Conservation (phyloP, 2,797 vertebrate genomes). For the Delichon dasypus region DNA sequence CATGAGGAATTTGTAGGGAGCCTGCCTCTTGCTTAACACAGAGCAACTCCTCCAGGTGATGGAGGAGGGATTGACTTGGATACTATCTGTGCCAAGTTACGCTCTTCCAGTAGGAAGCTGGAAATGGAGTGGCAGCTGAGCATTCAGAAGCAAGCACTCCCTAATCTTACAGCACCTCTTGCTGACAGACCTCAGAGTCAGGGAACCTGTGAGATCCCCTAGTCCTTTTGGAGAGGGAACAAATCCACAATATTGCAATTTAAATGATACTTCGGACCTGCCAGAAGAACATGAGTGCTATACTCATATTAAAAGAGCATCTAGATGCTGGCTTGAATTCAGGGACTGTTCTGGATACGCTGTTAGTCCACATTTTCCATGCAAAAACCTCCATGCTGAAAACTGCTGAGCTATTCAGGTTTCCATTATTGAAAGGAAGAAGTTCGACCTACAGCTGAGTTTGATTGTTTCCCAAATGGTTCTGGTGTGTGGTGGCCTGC, state of each 20-base stretch:
- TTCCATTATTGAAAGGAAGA: constrained; percentile 24
- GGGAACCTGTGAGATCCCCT: neutral
- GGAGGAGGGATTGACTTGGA: neutral
- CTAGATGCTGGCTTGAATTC: neutral
- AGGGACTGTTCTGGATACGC: neutral
- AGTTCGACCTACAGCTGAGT: neutral
- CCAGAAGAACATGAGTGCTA: neutral
- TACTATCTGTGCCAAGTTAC: neutral
- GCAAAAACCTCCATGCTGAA: neutral
- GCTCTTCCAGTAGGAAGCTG: neutral
- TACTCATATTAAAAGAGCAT: neutral
- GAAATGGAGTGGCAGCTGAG: neutral
- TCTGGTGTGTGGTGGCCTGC: neutral
- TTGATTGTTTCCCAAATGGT: neutral
- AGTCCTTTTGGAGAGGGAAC: neutral
- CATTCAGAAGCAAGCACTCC: neutral
- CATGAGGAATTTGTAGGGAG: neutral
- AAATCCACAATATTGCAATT: neutral
- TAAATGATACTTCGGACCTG: neutral
- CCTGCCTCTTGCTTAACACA: neutral
- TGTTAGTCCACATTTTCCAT: neutral
- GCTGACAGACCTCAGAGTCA: neutral
- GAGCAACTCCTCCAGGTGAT: neutral
- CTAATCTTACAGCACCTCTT: neutral
- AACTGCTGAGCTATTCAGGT: constrained; percentile 1